Percentiles rank a stretch among this genome's conserved stretches.
These are phyloP conservation scores for Papilio protenor DNA, from an alignment of 2,888 invertebrate genomes.

Conservation along the genomic window DNA sequence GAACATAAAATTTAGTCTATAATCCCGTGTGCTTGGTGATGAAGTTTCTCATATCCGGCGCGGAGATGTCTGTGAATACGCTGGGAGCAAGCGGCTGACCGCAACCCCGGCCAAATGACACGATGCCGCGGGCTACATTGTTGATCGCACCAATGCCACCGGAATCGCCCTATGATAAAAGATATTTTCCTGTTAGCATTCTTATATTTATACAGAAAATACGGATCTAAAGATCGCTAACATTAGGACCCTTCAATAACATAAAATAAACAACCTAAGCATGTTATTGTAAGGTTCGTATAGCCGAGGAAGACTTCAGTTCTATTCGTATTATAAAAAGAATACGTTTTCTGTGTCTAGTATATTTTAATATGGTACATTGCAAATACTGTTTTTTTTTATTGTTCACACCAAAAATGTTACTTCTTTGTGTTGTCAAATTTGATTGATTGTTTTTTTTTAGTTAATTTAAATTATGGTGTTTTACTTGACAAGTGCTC, in stretches of 20 bases:
- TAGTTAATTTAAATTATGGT: background rate
- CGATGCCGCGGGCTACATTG: conserved; percentile 68
- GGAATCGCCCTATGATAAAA: conserved; percentile 64
- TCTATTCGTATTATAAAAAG: too few relatives aligned
- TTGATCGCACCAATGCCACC: conserved; percentile 71
- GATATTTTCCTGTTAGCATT: background rate
- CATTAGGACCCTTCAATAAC: background rate
- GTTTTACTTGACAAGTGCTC: conserved; percentile 73
- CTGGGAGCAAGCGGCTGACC: conserved; percentile 65
- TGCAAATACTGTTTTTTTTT: too few relatives aligned
- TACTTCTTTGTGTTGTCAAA: too few relatives aligned
- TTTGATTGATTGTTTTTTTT: too few relatives aligned
- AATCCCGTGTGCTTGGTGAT: conserved; percentile 62
- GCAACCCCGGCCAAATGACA: conserved; percentile 70
- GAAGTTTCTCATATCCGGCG: conserved; percentile 62
- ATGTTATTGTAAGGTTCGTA: too few relatives aligned
- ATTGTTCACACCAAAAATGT: too few relatives aligned
- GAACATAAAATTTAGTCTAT: conserved; percentile 36
- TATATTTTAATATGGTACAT: too few relatives aligned
- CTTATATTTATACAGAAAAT: background rate
- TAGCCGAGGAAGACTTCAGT: too few relatives aligned
- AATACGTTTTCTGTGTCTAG: too few relatives aligned
- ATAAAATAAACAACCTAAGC: too few relatives aligned
- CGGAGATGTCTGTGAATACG: conserved; percentile 67
- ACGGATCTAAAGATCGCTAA: background rate